These are phyloP conservation scores for Bos taurus DNA, from an alignment of 2,113 vertebrate species.

Conservation along the genomic window ARS-UCD2.0 NC_037345.1:46190501-46191000, in stretches of 20 bases:
- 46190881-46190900: constrained; percentile 66
- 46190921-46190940: not conserved
- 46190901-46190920: constrained; percentile 59
- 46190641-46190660: constrained; percentile 51
- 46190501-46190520: constrained; percentile 60
- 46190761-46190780: constrained; percentile 49
- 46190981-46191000: constrained; percentile 35
- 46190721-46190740: constrained; percentile 51
- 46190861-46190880: constrained; percentile 61
- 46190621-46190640: constrained; percentile 69
- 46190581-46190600: constrained; percentile 65
- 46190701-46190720: constrained; percentile 2
- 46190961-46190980: constrained; percentile 33
- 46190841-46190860: constrained; percentile 35
- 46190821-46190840: constrained; percentile 49
- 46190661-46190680: constrained; percentile 21
- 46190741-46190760: constrained; percentile 51
- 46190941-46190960: constrained; percentile 15
- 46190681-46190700: constrained; percentile 62
- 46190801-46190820: constrained; percentile 68
- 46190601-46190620: constrained; percentile 69
- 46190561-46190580: constrained; percentile 73
- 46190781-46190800: constrained; percentile 46
- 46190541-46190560: constrained; percentile 72
- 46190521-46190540: constrained; percentile 73